Evolutionary conservation across 2,888 invertebrate species (phyloP), one percentile per base, ranked within the genome.

Genomic region (Unio pictorum): DNA sequence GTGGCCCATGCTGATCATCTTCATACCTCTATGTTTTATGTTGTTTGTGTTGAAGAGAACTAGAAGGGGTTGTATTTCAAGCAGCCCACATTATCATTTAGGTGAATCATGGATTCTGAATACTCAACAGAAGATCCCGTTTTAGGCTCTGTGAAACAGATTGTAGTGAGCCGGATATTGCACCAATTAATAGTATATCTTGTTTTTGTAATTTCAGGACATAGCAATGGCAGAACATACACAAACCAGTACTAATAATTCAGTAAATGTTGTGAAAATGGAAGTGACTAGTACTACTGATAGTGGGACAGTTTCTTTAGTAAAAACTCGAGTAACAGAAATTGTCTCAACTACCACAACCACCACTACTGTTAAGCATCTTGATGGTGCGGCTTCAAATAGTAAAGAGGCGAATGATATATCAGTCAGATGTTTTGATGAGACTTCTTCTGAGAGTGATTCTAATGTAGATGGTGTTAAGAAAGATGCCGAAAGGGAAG

Each of bases 301-400:
- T 7, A 65, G 66, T 34, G 74, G 73, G 15, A 73, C 62, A 56
- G 71, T 79, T 11, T 69, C 69, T 55, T 61, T 77, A 56, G 69
- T 73, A 30, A 55, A 74, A 58, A 80, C 72, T 34, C 68, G 74
- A 28, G 78, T 81, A 69, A 78, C 78, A 17, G 78, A 74, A 4
- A 81, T 83, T 64, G 81, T 80, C 18, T 79, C 82, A 30, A 79
- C 82, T 20, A 76, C 80, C 6, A 82, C 74, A 71, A 79, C 82
- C 56, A 68, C 68, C 1, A 72, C 75, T 26, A 71, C 71, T 45
- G 64, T 75, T n/a, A 61, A 45, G 28, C 15, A 45, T 15, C 15
- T 45, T 11, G 45, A 45, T 45, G 45, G 11, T 45, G 2, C 45
- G 15, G 3, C 45, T 45, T 45, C 45, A 45, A 45, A 45, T 15